Base-by-base conservation (phyloP, 2,888 invertebrate species). In the Ctena decussata region DNA sequence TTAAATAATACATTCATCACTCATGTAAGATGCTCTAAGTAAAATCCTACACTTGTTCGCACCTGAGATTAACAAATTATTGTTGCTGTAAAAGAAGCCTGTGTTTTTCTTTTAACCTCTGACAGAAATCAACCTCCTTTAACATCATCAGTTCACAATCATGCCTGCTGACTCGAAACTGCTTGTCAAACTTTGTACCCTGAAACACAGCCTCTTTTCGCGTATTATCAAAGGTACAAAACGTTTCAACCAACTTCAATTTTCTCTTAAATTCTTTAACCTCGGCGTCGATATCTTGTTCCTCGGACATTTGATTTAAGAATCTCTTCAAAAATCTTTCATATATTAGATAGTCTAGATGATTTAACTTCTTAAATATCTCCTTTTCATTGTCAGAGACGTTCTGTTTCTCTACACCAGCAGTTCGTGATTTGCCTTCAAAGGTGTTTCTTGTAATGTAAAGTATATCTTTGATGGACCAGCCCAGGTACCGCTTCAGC, bases 401-500 rank as follows among this genome's bases (percentile, higher is more conserved):
- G n/a, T 39, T 6, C 8, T 0, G n/a, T 21, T 3, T 37, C 18
- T 11, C 11, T 12, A 12, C 24, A 11, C 1, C 1, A 2, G 24
- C 6, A 35, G 35, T 5, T 27, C n/a, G 1, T 21, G 1, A 1
- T 11, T 30, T 32, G 18, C 24, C 18, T 1, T 30, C 6, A 35
- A 32, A 35, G 8, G 11, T 46, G n/a, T 77, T 77, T 44, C n/a
- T 24, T 27, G 65, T 77, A 12, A 77, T 44, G 30, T 72, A 79
- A 15, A 72, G 8, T 39, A 80, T 80, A 39, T 79, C 79, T 30
- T 53, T 57, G 12, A 71, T 49, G 24, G 49, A 39, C 79, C 79
- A 79, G 11, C 72, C 27, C 21, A 79, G 21, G 8, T 41, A 41
- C 11, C 79, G 35, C 30, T 79, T 79, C 32, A 79, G 32, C 11